Base-by-base conservation (phyloP, 2,888 invertebrate genomes). In the Papilio gigon region DNA sequence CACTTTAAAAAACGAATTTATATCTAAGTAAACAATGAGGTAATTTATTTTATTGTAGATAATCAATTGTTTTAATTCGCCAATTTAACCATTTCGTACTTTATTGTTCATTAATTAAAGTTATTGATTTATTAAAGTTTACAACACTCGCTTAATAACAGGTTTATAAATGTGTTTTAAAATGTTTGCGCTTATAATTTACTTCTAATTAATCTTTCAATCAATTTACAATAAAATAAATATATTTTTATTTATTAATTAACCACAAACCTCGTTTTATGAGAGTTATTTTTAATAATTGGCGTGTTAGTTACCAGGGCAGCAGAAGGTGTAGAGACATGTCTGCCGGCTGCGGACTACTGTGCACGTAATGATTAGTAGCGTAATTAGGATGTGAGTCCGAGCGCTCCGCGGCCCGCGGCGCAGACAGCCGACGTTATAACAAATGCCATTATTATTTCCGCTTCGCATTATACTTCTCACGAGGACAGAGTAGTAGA, bases 321-420 rank as follows among this genome's bases (percentile, higher is more conserved):
- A 75, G 77, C 81, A 82, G 81, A 79, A 80, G 78, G 73, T 75
- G 78, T 75, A 78, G 80, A 71, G 75, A 72, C 75, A 70, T 74
- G 72, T 71, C 74, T 67, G 68, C 72, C 76, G 85, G 87, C 89
- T 88, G 87, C 83, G 81, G 80, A 77, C 80, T 85, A 84, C 86
- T 86, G 84, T 72, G 86, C 83, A 85, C 84, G 85, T 89, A 90
- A 90, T 91, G 89, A 90, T 89, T 89, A 90, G 88, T 86, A 87
- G 86, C 87, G 87, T 90, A 91, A 91, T 91, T 90, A 91, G 91
- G 89, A 90, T 90, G 89, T 87, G 90, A 84, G 85, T 80, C 82
- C 81, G 84, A 80, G 79, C 82, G 75, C 72, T 82, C 53, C 53
- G 75, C 72, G 73, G 85, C 88, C 87, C 83, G 86, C 84, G 87